Evolutionary conservation across 1,140 invertebrate species (phyloP).

Genomic region (Scylla paramamosain): DNA sequence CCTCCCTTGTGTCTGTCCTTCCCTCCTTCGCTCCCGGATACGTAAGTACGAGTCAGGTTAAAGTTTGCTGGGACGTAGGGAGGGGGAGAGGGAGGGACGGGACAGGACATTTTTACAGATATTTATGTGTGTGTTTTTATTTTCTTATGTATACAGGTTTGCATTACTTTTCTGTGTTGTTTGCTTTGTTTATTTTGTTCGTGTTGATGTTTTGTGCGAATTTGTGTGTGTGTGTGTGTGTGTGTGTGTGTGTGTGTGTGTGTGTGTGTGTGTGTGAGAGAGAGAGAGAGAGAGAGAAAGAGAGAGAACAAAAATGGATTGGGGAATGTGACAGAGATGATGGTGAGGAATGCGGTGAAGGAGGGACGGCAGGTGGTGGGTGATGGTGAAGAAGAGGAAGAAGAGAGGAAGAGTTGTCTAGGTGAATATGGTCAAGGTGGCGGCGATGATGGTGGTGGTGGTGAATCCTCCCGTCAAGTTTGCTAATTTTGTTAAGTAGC

Average conservation of each 20-base stretch:
- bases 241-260: too few relatives aligned
- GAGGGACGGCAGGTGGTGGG: neutral
- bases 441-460: neutral
- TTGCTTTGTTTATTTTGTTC: too few relatives aligned
- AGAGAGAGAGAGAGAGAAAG: neutral
- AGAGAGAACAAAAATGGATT: neutral
- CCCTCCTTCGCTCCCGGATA: neutral
- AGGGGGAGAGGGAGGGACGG: neutral
- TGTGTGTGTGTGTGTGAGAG: too few relatives aligned
- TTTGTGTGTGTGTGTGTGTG: too few relatives aligned
- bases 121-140: neutral
- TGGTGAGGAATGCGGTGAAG: neutral
- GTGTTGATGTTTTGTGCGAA: too few relatives aligned
- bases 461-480: too few relatives aligned
- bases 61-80: neutral
- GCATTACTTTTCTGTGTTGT: too few relatives aligned
- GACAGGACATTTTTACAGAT: neutral
- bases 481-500: too few relatives aligned
- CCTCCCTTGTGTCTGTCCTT: neutral
- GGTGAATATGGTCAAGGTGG: conserved; percentile 4
- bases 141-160: too few relatives aligned
- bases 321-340: neutral
- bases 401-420: neutral
- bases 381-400: neutral
- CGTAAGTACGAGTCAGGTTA: neutral